Conservation (phyloP, 1,140 invertebrate species). For the Drosophila ercepeae region DNA sequence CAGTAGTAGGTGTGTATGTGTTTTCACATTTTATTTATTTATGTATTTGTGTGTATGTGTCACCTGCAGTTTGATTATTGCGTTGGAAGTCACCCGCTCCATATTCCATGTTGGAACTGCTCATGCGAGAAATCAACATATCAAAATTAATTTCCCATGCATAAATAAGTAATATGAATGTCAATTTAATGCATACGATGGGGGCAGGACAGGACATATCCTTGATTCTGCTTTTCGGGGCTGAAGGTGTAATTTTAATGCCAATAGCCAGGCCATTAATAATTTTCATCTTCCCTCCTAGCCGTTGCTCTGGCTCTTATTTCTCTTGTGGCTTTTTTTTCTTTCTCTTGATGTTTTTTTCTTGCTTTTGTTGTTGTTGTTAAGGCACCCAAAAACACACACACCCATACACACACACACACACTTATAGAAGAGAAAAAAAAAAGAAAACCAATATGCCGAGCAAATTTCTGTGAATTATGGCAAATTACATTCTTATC, state of each 20-base stretch:
- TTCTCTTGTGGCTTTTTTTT: slow-evolving; percentile 10
- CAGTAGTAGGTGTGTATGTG: too few relatives aligned
- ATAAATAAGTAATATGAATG: slow-evolving; percentile 82
- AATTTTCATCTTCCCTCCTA: slow-evolving; percentile 46
- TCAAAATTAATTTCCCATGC: slow-evolving; percentile 80
- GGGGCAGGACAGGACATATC: not conserved
- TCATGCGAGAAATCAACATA: slow-evolving; percentile 80
- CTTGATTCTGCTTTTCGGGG: slow-evolving; percentile 12
- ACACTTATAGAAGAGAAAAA: slow-evolving; percentile 14
- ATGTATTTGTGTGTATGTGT: slow-evolving; percentile 5
- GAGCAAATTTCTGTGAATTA: slow-evolving; percentile 81
- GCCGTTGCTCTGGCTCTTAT: slow-evolving; percentile 1
- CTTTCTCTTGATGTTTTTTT: not conserved
- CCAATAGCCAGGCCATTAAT: slow-evolving; percentile 70
- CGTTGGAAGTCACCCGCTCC: not conserved
- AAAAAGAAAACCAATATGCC: slow-evolving; percentile 70
- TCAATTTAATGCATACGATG: slow-evolving; percentile 73
- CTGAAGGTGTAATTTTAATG: slow-evolving; percentile 71
- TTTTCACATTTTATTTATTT: not conserved
- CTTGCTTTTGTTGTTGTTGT: not conserved
- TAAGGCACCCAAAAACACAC: not conserved
- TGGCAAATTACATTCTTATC: slow-evolving; percentile 82
- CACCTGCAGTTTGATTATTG: slow-evolving; percentile 22
- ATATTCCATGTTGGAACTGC: slow-evolving; percentile 53
- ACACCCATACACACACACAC: slow-evolving; percentile 3